Percentiles rank a stretch among this genome's conserved stretches.
These are phyloP conservation scores for Aleiodes alternator DNA, from an alignment of 2,888 invertebrate genomes.

Conservation along the genomic window DNA sequence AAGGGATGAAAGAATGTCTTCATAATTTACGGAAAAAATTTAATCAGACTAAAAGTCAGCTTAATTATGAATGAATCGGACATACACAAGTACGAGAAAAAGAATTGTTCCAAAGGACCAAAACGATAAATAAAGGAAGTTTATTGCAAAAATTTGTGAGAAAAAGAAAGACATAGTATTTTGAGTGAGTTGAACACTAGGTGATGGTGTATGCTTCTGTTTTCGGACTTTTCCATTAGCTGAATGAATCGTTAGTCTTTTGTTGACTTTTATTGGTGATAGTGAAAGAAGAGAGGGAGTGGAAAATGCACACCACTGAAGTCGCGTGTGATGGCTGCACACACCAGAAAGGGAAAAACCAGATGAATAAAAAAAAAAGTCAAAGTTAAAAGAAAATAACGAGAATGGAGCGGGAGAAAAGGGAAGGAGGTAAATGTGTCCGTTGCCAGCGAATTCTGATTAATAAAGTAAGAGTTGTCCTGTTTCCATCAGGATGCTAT, in stretches of 20 bases:
- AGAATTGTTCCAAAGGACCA: slow-evolving; percentile 38
- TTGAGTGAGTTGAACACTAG: slow-evolving; percentile 42
- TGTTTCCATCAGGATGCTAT: slow-evolving; percentile 35
- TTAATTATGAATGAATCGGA: slow-evolving; percentile 73
- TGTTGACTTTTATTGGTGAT: slow-evolving; percentile 75
- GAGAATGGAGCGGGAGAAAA: slow-evolving; percentile 24
- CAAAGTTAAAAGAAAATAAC: slow-evolving; percentile 22
- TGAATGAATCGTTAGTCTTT: slow-evolving; percentile 76
- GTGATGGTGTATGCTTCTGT: slow-evolving; percentile 66
- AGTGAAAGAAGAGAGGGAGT: slow-evolving; percentile 14
- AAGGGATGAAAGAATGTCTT: not conserved
- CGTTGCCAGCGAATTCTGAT: slow-evolving; percentile 55
- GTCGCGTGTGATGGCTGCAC: slow-evolving; percentile 4
- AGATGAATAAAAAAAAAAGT: not conserved
- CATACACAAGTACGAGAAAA: slow-evolving; percentile 38
- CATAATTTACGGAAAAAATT: slow-evolving; percentile 57
- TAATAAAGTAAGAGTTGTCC: slow-evolving; percentile 64
- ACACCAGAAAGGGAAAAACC: not conserved
- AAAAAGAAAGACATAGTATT: slow-evolving; percentile 46
- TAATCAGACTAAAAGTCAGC: slow-evolving; percentile 75
- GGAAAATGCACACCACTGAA: slow-evolving; percentile 31
- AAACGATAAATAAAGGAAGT: slow-evolving; percentile 52
- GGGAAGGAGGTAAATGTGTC: slow-evolving; percentile 40
- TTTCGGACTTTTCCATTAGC: slow-evolving; percentile 76
- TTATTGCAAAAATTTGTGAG: slow-evolving; percentile 52